These are phyloP conservation scores for Drosophila rellima DNA, from an alignment of 2,888 invertebrate genomes.

Conservation along the genomic window DNA sequence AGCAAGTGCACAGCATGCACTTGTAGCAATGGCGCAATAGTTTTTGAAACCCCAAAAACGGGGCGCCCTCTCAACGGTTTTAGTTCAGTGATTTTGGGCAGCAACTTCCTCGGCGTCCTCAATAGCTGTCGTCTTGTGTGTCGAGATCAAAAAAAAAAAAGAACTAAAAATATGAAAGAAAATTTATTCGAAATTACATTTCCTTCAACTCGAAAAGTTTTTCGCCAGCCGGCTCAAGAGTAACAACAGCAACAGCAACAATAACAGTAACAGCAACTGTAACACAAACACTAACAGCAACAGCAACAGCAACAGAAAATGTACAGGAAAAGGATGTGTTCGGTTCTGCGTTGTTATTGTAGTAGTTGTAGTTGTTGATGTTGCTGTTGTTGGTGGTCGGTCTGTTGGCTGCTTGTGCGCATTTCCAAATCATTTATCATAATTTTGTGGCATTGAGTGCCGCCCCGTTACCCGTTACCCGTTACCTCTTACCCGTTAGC, in stretches of 20 bases:
- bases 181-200: conserved; percentile 69
- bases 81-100: conserved; percentile 81
- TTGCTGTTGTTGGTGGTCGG: conserved; percentile 46
- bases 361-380: conserved; percentile 20
- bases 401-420: conserved; percentile 75
- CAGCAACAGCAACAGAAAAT: conserved; percentile 9
- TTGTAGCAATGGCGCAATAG: conserved; percentile 67
- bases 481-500: conserved; percentile 24
- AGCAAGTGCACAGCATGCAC: conserved; percentile 64
- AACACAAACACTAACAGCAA: conserved; percentile 24
- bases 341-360: conserved; percentile 71
- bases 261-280: conserved; percentile 17
- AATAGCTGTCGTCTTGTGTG: conserved; percentile 47
- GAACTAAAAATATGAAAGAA: conserved; percentile 32
- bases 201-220: conserved; percentile 80
- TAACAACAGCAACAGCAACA: conserved; percentile 38
- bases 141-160: conserved; percentile 1
- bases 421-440: conserved; percentile 81
- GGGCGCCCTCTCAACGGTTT: conserved; percentile 65
- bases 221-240: conserved; percentile 56
- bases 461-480: conserved; percentile 20
- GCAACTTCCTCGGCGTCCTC: conserved; percentile 64
- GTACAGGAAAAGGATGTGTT: conserved; percentile 79
- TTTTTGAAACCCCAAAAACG: conserved; percentile 27
- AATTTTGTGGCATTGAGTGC: conserved; percentile 78